These are phyloP conservation scores for Philereme vetulata DNA, from an alignment of 2,888 invertebrate species.

Conservation along the genomic window DNA sequence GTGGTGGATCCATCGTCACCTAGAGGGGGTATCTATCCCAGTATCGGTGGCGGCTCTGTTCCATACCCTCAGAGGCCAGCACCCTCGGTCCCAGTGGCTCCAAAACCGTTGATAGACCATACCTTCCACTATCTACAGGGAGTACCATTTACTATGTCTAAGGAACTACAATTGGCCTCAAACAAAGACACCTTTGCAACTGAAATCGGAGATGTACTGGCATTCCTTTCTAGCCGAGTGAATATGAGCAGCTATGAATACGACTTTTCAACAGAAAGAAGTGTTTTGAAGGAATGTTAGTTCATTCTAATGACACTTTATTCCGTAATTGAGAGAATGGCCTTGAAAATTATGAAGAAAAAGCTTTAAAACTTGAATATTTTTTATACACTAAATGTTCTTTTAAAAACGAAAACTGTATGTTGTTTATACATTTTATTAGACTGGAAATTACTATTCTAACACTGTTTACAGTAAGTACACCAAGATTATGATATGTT, in stretches of 20 bases:
- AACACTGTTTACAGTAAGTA: too few relatives aligned
- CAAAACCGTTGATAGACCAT: constrained; percentile 51
- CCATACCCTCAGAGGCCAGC: constrained; percentile 63
- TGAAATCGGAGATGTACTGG: constrained; percentile 78
- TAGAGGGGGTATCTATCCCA: constrained; percentile 64
- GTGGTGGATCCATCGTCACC: constrained; percentile 60
- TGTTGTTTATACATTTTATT: constrained; percentile 12
- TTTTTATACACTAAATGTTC: not conserved
- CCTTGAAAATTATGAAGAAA: not conserved
- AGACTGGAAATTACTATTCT: not conserved
- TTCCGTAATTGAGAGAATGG: not conserved
- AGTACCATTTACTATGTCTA: constrained; percentile 81
- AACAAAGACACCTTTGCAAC: constrained; percentile 77
- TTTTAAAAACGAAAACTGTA: not conserved
- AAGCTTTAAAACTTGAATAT: not conserved
- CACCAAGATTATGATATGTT: not conserved
- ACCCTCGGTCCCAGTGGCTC: constrained; percentile 55
- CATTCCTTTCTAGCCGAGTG: constrained; percentile 77
- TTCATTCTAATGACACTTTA: not conserved
- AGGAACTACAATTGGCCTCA: constrained; percentile 70
- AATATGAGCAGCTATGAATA: constrained; percentile 73
- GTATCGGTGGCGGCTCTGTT: constrained; percentile 54
- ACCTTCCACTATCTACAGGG: constrained; percentile 79
- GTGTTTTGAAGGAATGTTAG: constrained; percentile 79
- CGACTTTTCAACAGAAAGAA: constrained; percentile 80